A percentile compares a stretch with the other conserved stretches of the same genome.
Conservation (phyloP, 2,113 vertebrate genomes). For the Cyrtonyx montezumae region DNA sequence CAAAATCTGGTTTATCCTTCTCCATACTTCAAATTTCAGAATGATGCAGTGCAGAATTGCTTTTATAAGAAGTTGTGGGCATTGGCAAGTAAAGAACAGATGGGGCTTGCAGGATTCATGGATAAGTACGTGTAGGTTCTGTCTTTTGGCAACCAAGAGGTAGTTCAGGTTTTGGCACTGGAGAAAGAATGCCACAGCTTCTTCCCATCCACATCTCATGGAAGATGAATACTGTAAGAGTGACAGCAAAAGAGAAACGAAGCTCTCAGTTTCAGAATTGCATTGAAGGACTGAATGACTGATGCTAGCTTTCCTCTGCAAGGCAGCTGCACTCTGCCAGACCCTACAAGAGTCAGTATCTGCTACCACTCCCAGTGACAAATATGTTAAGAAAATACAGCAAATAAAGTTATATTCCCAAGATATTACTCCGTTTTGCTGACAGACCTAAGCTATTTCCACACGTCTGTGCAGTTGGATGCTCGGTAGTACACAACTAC, state of each 20-base stretch:
- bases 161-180: conserved; percentile 58
- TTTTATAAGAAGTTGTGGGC: conserved; percentile 62
- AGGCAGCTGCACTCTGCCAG: not conserved
- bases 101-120: conserved; percentile 61
- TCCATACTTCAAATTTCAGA: conserved; percentile 23
- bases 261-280: not conserved
- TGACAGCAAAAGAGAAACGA: not conserved
- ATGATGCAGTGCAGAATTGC: conserved; percentile 33
- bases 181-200: conserved; percentile 27
- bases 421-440: not conserved
- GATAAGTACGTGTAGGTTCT: conserved; percentile 63
- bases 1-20: conserved; percentile 5
- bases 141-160: conserved; percentile 64
- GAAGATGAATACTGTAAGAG: not conserved
- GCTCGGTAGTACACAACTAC: not conserved
- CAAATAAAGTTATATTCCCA: too few species aligned
- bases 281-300: not conserved
- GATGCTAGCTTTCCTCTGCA: not conserved
- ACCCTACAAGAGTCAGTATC: not conserved
- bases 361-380: not conserved
- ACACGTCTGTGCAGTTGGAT: not conserved
- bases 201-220: conserved; percentile 10
- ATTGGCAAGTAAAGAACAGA: conserved; percentile 61
- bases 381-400: not conserved
- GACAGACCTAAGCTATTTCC: not conserved